Conservation (phyloP, 2,797 vertebrate genomes). For the Thamnophis elegans region DNA sequence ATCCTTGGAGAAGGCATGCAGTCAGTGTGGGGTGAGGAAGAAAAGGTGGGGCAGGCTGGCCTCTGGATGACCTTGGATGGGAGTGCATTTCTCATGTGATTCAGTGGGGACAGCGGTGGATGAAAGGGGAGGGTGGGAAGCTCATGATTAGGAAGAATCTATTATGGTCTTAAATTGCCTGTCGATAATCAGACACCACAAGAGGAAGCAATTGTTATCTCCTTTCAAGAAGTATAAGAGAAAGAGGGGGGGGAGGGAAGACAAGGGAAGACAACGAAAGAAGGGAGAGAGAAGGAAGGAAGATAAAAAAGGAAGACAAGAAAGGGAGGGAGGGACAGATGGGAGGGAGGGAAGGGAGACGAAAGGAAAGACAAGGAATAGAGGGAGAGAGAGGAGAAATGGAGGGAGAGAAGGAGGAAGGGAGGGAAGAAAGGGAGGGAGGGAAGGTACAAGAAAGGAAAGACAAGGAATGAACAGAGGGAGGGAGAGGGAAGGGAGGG, state of each 20-base stretch:
- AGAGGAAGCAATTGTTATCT: not conserved
- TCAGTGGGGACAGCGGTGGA: not conserved
- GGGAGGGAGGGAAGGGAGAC: too few species aligned
- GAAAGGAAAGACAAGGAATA: too few species aligned
- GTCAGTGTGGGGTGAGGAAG: not conserved
- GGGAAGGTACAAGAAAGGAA: too few species aligned
- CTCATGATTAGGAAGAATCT: not conserved
- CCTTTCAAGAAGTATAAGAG: too few species aligned
- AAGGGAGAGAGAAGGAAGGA: not conserved
- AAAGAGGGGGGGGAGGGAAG: too few species aligned
- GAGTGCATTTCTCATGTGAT: not conserved
- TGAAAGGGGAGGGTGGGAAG: not conserved
- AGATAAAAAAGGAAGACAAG: not conserved
- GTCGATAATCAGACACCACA: not conserved
- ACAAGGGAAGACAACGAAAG: not conserved
- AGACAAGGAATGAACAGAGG: too few species aligned
- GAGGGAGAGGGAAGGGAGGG: too few species aligned
- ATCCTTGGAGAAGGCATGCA: not conserved
- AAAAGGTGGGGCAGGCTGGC: not conserved
- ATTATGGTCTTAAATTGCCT: not conserved
- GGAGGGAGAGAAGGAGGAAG: too few species aligned
- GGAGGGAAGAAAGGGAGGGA: too few species aligned
- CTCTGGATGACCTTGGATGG: conserved; percentile 4
- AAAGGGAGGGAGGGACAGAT: too few species aligned
- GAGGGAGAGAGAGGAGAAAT: too few species aligned